phyloP scores from a whole-genome alignment of 2,888 invertebrate species.

The Elysia crispata region DNA sequence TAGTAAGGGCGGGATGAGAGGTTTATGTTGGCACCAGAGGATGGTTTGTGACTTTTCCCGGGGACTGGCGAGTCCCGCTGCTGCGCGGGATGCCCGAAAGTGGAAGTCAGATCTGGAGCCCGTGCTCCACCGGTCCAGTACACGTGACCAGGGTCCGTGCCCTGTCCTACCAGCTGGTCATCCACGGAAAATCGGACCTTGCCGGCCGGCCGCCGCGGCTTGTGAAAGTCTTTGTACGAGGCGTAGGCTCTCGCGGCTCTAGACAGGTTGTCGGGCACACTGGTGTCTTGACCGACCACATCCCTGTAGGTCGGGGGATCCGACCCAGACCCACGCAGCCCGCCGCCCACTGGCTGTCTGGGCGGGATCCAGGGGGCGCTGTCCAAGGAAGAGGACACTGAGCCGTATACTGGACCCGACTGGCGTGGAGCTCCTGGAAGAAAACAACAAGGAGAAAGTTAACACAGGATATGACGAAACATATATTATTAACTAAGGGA shows the following conservation, averaged over 20 bases:
- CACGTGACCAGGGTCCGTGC: too few relatives aligned
- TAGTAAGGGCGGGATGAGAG: neutral
- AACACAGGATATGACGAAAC: neutral
- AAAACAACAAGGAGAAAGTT: neutral
- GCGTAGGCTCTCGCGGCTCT: slow-evolving; percentile 6
- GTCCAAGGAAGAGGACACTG: neutral
- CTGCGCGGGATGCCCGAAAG: neutral
- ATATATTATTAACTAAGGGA: too few relatives aligned
- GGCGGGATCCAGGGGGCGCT: slow-evolving; percentile 7
- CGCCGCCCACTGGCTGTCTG: neutral
- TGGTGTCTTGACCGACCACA: neutral
- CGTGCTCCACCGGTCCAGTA: neutral
- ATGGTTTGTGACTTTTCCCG: neutral
- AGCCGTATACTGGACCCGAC: neutral
- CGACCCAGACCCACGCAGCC: neutral
- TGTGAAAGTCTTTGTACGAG: slow-evolving; percentile 30
- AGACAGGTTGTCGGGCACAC: slow-evolving; percentile 22
- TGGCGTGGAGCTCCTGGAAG: neutral
- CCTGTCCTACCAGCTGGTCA: slow-evolving; percentile 2
- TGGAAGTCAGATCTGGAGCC: neutral
- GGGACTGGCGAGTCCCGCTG: neutral
- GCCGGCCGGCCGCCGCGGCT: slow-evolving; percentile 10
- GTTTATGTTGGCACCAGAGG: neutral
- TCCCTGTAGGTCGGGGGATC: neutral
- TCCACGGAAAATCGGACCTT: slow-evolving; percentile 50